Conservation (phyloP, 2,113 vertebrate genomes). For the Odocoileus virginianus region DNA sequence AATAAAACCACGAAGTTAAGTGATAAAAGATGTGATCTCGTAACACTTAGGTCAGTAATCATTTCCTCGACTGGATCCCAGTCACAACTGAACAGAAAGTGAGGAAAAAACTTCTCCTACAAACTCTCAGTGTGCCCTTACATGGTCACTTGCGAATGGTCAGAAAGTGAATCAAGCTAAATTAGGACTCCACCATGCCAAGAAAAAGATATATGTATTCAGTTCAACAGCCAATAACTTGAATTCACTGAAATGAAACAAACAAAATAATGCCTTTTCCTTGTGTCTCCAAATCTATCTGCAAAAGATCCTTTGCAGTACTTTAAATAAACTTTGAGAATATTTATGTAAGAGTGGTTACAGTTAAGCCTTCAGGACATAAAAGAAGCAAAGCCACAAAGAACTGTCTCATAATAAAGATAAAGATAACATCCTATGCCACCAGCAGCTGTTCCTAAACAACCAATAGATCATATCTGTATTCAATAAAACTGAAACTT, state of each 20-base stretch:
- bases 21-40: background rate
- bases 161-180: background rate
- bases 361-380: background rate
- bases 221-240: background rate
- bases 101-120: background rate
- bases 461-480: background rate
- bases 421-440: background rate
- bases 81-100: background rate
- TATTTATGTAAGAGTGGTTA: background rate
- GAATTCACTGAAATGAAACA: background rate
- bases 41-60: background rate
- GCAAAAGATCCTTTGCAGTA: conserved; percentile 1
- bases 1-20: background rate
- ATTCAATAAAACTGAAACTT: background rate
- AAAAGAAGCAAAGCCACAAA: background rate
- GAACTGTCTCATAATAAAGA: background rate
- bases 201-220: background rate
- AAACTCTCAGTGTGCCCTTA: background rate
- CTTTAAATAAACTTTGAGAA: background rate
- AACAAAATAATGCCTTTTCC: background rate
- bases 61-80: background rate
- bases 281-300: background rate
- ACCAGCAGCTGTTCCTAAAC: background rate
- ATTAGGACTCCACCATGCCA: background rate
- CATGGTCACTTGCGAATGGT: background rate